Base-by-base conservation (phyloP, 2,888 invertebrate genomes). In the Drosophila merina region DNA sequence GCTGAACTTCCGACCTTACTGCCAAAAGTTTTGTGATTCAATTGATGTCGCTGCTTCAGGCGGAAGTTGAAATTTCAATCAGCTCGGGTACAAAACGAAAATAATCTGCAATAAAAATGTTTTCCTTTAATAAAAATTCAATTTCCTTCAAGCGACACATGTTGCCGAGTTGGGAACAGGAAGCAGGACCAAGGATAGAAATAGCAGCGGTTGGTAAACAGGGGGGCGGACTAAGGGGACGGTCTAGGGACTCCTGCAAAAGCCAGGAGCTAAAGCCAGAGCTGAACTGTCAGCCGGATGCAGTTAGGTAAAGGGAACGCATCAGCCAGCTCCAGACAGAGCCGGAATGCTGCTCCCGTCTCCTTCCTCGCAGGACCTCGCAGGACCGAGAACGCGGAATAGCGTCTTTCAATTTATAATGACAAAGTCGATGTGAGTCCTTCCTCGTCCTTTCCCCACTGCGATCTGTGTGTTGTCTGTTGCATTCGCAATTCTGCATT, bases 71-170 rank as follows among this genome's bases (percentile, higher is more conserved):
- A 82, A 75, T 82, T 84, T 84, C 82, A 82, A 81, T 82, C 82
- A 80, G 74, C 69, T 20, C 20, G 57, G 31, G 57, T 25, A 66
- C 72, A 81, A 77, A 76, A 85, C 74, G 85, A 82, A 86, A 88
- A 86, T 88, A 85, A 88, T 88, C 83, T 85, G 72, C 85, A 86
- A 88, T 82, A 85, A 88, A 88, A 88, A 80, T 87, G 79, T 88
- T 88, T 88, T 88, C 86, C 88, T 88, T 88, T 86, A 88, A 88
- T 88, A 88, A 88, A 88, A 88, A 88, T 88, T 88, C 88, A 88
- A 88, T 88, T 88, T 88, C 88, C 88, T 80, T 62, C 72, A 76
- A 85, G 86, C 80, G 81, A 82, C 88, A 88, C 87, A 88, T 88
- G 88, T 88, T 79, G 77, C 76, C 54, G 68, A 71, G 66, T 57